A percentile compares a stretch with the other conserved stretches of the same genome.
phyloP scores from a whole-genome alignment of 1,140 invertebrate genomes.

The Drosophila nigromelanica region DNA sequence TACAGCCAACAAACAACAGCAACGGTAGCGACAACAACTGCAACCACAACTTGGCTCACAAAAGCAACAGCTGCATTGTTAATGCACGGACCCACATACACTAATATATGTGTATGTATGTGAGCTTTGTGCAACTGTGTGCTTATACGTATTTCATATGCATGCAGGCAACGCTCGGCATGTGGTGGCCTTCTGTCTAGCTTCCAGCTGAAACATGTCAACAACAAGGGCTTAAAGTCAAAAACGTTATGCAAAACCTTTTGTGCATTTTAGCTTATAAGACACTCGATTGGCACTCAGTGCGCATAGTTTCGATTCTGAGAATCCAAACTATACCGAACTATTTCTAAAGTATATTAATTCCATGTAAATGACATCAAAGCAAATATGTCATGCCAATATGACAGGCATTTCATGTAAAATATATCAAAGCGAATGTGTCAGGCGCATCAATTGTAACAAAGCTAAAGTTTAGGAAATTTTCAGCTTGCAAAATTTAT shows the following conservation, averaged over 20 bases:
- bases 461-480: not conserved
- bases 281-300: slow-evolving; percentile 2
- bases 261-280: not conserved
- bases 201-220: slow-evolving; percentile 22
- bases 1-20: slow-evolving; percentile 14
- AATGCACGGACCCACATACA: slow-evolving; percentile 3
- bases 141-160: slow-evolving; percentile 4
- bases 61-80: slow-evolving; percentile 18
- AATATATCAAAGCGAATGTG: no score
- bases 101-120: not conserved
- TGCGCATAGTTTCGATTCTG: not conserved
- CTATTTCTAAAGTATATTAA: no score
- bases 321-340: not conserved
- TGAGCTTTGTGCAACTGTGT: slow-evolving; percentile 2
- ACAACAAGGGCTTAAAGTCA: slow-evolving; percentile 27
- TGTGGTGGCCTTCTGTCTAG: slow-evolving; percentile 22
- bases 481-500: not conserved
- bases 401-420: no score
- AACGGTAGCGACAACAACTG: not conserved
- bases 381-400: no score
- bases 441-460: no score
- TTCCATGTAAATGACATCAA: no score
- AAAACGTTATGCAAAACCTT: slow-evolving; percentile 4
- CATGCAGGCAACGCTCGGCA: slow-evolving; percentile 10
- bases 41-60: not conserved